Evolutionary conservation across 2,888 invertebrate genomes (phyloP).

Genomic region (Marasmarcha lunaedactyla): DNA sequence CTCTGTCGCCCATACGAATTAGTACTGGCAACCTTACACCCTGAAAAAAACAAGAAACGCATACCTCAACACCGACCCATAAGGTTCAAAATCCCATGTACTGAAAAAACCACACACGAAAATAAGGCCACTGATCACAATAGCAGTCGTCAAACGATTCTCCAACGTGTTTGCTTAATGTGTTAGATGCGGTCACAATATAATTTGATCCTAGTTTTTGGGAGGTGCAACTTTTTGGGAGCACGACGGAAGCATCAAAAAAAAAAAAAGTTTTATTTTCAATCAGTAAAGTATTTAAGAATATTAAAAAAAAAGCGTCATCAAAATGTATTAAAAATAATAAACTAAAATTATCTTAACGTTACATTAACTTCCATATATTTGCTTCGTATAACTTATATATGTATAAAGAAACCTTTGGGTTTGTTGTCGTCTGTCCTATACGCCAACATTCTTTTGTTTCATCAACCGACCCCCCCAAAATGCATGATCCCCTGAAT

Average conservation of each 20-base stretch:
- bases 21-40: slow-evolving; percentile 40
- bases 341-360: too few relatives aligned
- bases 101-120: neutral
- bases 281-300: slow-evolving; percentile 13
- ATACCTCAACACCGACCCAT: slow-evolving; percentile 10
- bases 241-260: slow-evolving; percentile 26
- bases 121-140: slow-evolving; percentile 37
- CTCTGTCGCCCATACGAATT: slow-evolving; percentile 58
- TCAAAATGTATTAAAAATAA: too few relatives aligned
- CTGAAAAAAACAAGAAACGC: slow-evolving; percentile 28
- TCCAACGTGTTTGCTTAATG: slow-evolving; percentile 49
- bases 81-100: neutral
- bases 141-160: slow-evolving; percentile 35
- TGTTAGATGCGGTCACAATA: slow-evolving; percentile 38
- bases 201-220: slow-evolving; percentile 31
- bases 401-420: too few relatives aligned
- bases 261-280: slow-evolving; percentile 24
- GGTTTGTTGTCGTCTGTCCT: too few relatives aligned
- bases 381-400: too few relatives aligned
- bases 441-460: too few relatives aligned
- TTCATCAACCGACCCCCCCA: too few relatives aligned
- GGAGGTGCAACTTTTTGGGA: slow-evolving; percentile 41
- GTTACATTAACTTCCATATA: too few relatives aligned
- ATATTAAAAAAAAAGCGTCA: too few relatives aligned
- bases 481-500: too few relatives aligned